Evolutionary conservation across 2,888 invertebrate genomes (phyloP), one percentile per base, ranked within the genome.

Genomic region (Drosophila subsilvestris): DNA sequence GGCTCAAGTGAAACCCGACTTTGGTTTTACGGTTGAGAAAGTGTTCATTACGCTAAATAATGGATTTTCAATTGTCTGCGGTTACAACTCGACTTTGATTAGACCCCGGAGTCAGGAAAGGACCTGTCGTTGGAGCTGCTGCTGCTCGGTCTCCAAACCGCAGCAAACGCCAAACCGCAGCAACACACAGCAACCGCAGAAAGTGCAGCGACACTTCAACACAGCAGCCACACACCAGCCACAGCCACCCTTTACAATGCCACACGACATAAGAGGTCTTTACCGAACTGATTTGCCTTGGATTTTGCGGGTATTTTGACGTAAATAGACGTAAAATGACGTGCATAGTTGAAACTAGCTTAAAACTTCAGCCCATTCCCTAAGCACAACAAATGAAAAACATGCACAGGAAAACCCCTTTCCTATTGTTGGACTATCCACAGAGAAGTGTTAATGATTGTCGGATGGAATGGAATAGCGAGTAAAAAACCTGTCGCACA

Each of bases 31-130:
- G 65, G 29, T 48, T 48, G 27, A 57, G 51, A 27, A 18, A 47
- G 18, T 56, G 69, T 66, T 66, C 65, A 66, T 68, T 68, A 48
- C 69, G 37, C 22, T 66, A 48, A 66, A 66, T 66, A 66, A 66
- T 68, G 69, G 57, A 68, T 68, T 68, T 66, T 68, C 65, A 68
- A 66, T 66, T 66, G 65, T 57, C 65, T 43, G 65, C 29, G 65
- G 65, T 68, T 68, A 7, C 14, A 37, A 37, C 37, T 37, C 50
- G 55, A 59, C 62, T 25, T 49, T 48, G 69, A 56, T 66, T 66
- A 69, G 65, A 49, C 56, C 3, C 37, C 37, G 37, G 43, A 55
- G 37, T 25, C 48, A 48, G 48, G 6, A 12, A 29, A 56, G 69
- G 65, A 56, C 48, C 65, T 66, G 65, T 48, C 69, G 56, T 68